phyloP scores from a whole-genome alignment of 2,113 vertebrate genomes.

The Beaufortia kweichowensis region DNA sequence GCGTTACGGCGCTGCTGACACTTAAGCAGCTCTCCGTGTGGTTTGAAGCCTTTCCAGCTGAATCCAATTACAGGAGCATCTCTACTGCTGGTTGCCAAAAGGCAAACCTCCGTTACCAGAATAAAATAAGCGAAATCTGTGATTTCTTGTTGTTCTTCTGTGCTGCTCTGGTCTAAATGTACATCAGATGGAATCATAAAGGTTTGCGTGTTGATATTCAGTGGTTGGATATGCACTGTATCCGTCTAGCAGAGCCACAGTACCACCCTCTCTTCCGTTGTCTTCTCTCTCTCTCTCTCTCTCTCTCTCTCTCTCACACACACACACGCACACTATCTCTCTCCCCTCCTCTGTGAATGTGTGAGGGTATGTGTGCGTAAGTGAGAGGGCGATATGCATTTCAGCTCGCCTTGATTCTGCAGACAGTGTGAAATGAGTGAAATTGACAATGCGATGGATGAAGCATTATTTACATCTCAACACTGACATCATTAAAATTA shows the following conservation, averaged over 20 bases:
- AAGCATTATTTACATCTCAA: background rate
- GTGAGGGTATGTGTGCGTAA: constrained; percentile 31
- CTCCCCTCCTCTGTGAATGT: constrained; percentile 40
- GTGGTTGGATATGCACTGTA: constrained; percentile 33
- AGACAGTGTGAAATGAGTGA: background rate
- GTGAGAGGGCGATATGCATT: constrained; percentile 39
- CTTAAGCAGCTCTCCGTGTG: constrained; percentile 31
- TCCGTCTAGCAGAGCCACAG: constrained; percentile 34
- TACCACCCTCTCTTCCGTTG: constrained; percentile 41
- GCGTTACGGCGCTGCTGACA: constrained; percentile 32
- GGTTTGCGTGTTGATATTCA: constrained; percentile 49
- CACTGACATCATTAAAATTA: background rate
- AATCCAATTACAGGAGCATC: constrained; percentile 58
- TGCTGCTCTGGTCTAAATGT: constrained; percentile 18
- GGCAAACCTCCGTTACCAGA: constrained; percentile 4
- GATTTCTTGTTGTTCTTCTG: constrained; percentile 20
- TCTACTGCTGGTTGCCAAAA: constrained; percentile 37
- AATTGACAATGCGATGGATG: background rate
- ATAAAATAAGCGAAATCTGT: constrained; percentile 32
- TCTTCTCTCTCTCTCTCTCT: constrained; percentile 32
- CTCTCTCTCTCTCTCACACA: constrained; percentile 36
- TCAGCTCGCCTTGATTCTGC: constrained; percentile 25
- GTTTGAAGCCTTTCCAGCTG: constrained; percentile 47
- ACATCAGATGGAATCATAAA: constrained; percentile 27
- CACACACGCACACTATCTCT: constrained; percentile 19